Base-by-base conservation (phyloP, 2,113 vertebrate genomes). In the Astur gentilis region DNA sequence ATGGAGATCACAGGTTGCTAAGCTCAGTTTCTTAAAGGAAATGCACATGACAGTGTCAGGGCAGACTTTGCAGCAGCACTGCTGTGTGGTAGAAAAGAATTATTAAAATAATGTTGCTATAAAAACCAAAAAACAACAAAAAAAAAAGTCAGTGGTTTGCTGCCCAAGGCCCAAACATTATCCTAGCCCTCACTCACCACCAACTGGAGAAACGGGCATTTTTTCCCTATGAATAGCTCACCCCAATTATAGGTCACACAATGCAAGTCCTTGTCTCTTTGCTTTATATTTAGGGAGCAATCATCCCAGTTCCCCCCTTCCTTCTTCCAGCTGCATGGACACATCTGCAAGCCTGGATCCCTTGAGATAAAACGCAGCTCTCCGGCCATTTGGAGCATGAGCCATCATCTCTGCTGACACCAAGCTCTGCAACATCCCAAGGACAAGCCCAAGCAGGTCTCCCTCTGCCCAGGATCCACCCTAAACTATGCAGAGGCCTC, bases 21-120 rank as follows among this genome's bases (percentile, higher is more conserved):
- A 2, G 47, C 36, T 42, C 20, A 1, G 5, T 61, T 76, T 58
- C 49, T 49, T 4, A 10, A 9, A 45, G 32, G 60, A 25, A n/a
- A 54, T 0, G 16, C 14, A 1, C 22, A 1, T 0, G 19, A 6
- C 14, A 0, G 2, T 1, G 23, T 17, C 52, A 23, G 36, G 42
- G 42, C 27, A 13, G 60, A 8, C 14, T 27, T 5, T 3, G 42
- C 65, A 81, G 58, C 54, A 45, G 79, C 3, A 0, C 64, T 40
- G 71, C 61, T 13, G 52, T 3, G 40, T 8, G 69, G 45, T 47
- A 27, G 23, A 11, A 23, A n/a, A 73, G 26, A 78, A 58, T 42
- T 16, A 89, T 58, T 85, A 61, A 44, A 91, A 91, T 70, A 23
- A 81, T 11, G 38, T 4, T 87, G 55, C 3, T 82, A 19, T 44